These are phyloP conservation scores for Pseudonaja textilis DNA, from an alignment of 2,113 vertebrate species.

Conservation along the genomic window DNA sequence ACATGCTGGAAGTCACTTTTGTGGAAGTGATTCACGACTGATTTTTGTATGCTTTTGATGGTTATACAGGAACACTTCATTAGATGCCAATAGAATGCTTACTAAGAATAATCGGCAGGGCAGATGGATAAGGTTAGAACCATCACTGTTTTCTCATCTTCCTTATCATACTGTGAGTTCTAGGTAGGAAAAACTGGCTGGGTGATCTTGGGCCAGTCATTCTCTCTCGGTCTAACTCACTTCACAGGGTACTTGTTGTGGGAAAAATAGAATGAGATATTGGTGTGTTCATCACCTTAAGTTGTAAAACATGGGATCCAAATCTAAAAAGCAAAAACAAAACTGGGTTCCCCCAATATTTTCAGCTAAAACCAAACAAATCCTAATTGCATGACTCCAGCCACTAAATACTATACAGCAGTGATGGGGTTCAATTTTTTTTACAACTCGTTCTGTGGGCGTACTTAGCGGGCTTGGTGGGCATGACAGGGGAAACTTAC, in stretches of 20 bases:
- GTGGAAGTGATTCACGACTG: background rate
- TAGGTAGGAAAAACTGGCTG: no score
- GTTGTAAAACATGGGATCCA: no score
- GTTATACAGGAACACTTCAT: background rate
- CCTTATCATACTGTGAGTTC: background rate
- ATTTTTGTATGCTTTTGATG: background rate
- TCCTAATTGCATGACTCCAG: background rate
- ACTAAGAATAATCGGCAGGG: background rate
- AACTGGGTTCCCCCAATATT: background rate
- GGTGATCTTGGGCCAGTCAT: no score
- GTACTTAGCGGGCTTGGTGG: no score
- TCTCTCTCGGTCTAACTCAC: no score
- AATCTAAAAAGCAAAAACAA: background rate
- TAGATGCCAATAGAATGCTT: background rate
- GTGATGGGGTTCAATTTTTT: no score
- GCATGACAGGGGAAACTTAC: no score
- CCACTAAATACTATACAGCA: background rate
- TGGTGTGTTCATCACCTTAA: no score
- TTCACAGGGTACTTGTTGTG: no score
- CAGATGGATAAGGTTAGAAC: background rate
- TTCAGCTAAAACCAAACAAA: background rate
- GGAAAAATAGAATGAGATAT: no score
- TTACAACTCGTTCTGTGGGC: no score
- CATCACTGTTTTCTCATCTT: background rate
- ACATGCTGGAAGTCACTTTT: background rate